Evolutionary conservation across 2,113 vertebrate species (phyloP), one percentile per base, ranked within the genome.

Genomic region (Tetrao urogallus): DNA sequence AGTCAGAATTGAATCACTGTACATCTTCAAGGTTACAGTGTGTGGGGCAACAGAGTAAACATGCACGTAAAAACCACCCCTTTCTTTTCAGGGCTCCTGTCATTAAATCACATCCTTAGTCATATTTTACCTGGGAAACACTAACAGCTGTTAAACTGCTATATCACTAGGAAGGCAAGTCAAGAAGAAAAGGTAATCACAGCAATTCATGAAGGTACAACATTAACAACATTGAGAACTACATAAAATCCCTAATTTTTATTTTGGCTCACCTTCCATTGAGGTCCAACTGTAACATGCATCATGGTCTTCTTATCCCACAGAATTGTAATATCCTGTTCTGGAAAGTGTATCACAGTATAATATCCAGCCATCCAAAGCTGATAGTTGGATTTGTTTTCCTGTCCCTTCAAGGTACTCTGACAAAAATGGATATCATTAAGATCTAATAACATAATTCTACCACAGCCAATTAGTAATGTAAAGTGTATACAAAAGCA

Each of bases 291-390:
- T 97, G 99, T 98, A 93, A 99, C 98, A 90, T 99, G 99, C 5
- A 99, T 98, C 57, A 98, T 99, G 45, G 99, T 99, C 97, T 99
- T 99, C 94, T 97, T 98, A 95, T 99, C 99, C 99, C 99, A 99
- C 57, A 99, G 98, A 95, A 99, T 82, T 47, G 98, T 99, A 92
- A 99, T 97, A 65, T 99, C 99, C 88, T 99, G 97, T 89, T 98
- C 98, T 86, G 99, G 98, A 94, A 99, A 99, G 89, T 99, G 98
- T 71, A 99, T 97, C 84, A 98, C 99, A 8, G 98, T 98, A 93
- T 99, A 99, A 96, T 98, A 98, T 20, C 99, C 99, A 30, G 99
- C 99, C 90, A 98, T 98, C 99, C 98, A 99, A 74, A 99, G 94
- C 92, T 99, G 98, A 97, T 99, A 99, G 34, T 98, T 98, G 54